A percentile compares a stretch with the other conserved stretches of the same genome.
Conservation (phyloP, 2,888 invertebrate genomes). For the Gari tellinella region DNA sequence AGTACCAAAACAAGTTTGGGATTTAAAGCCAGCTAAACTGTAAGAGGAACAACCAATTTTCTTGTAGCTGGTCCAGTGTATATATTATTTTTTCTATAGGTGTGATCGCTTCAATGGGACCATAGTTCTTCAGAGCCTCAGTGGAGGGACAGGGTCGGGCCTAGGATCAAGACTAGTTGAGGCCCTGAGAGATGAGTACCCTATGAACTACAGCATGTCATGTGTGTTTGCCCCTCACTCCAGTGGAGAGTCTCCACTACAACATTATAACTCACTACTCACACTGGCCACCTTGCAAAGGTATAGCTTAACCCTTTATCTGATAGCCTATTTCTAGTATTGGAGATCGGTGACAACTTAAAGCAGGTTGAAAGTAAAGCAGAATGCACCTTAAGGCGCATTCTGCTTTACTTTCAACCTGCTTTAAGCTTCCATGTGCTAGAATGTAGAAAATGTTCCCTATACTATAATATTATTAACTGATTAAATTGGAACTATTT, state of each 20-base stretch:
- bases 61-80: no score
- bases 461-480: no score
- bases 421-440: no score
- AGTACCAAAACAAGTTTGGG: background rate
- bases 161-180: conserved; percentile 80
- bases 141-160: conserved; percentile 84
- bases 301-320: conserved; percentile 47
- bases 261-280: conserved; percentile 82
- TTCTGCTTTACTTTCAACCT: no score
- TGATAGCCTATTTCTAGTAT: no score
- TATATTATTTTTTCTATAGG: conserved; percentile 50
- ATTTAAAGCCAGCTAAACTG: background rate
- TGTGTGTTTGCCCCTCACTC: conserved; percentile 80
- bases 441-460: no score
- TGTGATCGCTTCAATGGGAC: conserved; percentile 80
- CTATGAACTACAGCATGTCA: conserved; percentile 76
- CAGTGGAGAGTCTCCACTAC: conserved; percentile 83
- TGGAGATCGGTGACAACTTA: no score
- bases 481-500: no score
- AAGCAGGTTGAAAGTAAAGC: no score
- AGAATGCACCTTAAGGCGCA: no score
- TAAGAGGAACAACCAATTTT: background rate
- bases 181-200: conserved; percentile 77
- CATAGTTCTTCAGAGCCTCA: conserved; percentile 81
- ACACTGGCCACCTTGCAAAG: conserved; percentile 78